Conservation (phyloP, 2,888 invertebrate genomes). For the Philopedon plagiatum region DNA sequence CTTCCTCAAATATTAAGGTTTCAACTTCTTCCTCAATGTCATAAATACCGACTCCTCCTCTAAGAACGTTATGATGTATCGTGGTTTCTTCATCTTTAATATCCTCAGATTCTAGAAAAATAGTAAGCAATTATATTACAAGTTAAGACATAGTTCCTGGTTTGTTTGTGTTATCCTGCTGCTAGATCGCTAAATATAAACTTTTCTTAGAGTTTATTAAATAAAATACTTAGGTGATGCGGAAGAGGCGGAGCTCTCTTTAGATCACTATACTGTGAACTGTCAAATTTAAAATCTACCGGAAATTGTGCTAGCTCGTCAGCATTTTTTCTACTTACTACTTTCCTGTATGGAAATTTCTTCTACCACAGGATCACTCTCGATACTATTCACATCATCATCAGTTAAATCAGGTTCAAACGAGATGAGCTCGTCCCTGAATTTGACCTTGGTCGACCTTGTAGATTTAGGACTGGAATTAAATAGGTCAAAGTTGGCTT, state of each 20-base stretch:
- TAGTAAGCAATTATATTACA: background rate
- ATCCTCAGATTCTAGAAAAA: conserved; percentile 5
- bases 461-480: conserved; percentile 56
- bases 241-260: too few species aligned
- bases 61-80: conserved; percentile 54
- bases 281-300: too few species aligned
- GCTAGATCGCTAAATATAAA: too few species aligned
- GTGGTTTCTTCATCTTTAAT: conserved; percentile 8
- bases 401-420: conserved; percentile 70
- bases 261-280: too few species aligned
- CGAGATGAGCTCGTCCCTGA: conserved; percentile 69
- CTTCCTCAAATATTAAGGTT: conserved; percentile 55
- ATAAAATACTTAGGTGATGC: too few species aligned
- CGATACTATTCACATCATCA: conserved; percentile 66
- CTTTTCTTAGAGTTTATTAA: too few species aligned
- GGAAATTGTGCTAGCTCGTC: too few species aligned
- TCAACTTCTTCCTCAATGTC: conserved; percentile 59
- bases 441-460: conserved; percentile 68
- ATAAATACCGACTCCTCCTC: conserved; percentile 56
- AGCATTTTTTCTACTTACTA: too few species aligned
- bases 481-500: conserved; percentile 71
- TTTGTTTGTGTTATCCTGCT: too few species aligned
- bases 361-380: conserved; percentile 62
- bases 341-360: conserved; percentile 24
- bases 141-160: too few species aligned